Conservation (phyloP, 2,113 vertebrate species). For the Aspidoscelis tigris region DNA sequence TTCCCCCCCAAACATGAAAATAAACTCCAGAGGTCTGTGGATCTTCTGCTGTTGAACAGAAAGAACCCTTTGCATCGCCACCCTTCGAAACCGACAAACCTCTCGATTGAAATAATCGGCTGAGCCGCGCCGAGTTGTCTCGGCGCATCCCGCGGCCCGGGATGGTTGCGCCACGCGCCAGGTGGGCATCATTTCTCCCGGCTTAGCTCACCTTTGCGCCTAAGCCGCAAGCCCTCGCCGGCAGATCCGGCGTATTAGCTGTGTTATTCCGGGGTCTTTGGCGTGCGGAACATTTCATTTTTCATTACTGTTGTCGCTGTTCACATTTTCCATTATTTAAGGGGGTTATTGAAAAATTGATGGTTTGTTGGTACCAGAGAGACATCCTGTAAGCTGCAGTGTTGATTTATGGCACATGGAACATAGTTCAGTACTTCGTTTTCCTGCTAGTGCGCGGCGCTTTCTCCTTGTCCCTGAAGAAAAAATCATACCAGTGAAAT, state of each 20-base stretch:
- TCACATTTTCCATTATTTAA: slow-evolving; percentile 87
- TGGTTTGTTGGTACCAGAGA: slow-evolving; percentile 82
- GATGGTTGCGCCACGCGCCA: background rate
- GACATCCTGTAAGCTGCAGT: slow-evolving; percentile 74
- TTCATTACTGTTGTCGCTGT: slow-evolving; percentile 85
- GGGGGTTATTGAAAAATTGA: slow-evolving; percentile 79
- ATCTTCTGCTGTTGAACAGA: background rate
- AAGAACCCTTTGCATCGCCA: slow-evolving; percentile 37
- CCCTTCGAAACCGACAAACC: slow-evolving; percentile 51
- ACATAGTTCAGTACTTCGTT: slow-evolving; percentile 79
- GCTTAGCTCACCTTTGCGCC: background rate
- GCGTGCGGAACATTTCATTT: slow-evolving; percentile 82
- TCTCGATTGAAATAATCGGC: slow-evolving; percentile 18
- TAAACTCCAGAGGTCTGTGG: background rate
- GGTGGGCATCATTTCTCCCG: background rate
- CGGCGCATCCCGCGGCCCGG: background rate
- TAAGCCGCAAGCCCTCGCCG: slow-evolving; percentile 25
- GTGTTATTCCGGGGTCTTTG: slow-evolving; percentile 76
- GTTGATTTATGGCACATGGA: slow-evolving; percentile 77
- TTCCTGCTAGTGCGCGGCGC: slow-evolving; percentile 67
- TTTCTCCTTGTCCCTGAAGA: slow-evolving; percentile 77
- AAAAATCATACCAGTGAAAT: slow-evolving; percentile 72
- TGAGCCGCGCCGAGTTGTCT: background rate
- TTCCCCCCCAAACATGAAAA: background rate
- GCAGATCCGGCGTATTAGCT: slow-evolving; percentile 39